These are phyloP conservation scores for Drosophila tripunctata DNA, from an alignment of 2,888 invertebrate species.

Conservation along the genomic window DNA sequence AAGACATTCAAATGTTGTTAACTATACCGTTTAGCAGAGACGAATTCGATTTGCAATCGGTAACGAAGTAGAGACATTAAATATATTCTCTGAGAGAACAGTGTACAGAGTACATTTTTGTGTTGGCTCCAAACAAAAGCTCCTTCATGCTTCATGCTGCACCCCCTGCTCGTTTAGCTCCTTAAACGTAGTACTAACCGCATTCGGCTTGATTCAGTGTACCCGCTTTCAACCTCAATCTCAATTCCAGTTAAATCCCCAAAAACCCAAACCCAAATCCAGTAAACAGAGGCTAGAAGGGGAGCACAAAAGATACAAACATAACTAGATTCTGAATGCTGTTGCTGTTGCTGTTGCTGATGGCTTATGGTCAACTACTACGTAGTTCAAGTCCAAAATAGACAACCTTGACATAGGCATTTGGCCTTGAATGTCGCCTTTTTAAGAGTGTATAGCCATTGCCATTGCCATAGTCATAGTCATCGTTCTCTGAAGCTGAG, in stretches of 20 bases:
- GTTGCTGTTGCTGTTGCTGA: neutral
- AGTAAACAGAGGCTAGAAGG: neutral
- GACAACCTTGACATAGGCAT: slow-evolving; percentile 10
- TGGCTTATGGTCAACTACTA: slow-evolving; percentile 2
- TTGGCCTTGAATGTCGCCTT: slow-evolving; percentile 3
- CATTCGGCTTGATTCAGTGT: neutral
- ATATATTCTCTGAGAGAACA: neutral
- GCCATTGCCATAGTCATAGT: neutral
- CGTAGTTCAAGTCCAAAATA: neutral
- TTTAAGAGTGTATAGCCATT: too few relatives aligned
- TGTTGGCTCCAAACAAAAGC: neutral
- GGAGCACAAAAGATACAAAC: slow-evolving; percentile 9
- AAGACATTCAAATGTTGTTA: too few relatives aligned
- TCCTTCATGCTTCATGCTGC: neutral
- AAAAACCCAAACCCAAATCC: neutral
- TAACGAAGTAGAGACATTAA: neutral
- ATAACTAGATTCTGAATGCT: slow-evolving; percentile 5
- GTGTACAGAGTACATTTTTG: neutral
- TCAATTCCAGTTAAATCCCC: neutral
- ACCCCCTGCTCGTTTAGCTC: neutral
- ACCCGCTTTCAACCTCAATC: neutral
- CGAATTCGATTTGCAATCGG: too few relatives aligned
- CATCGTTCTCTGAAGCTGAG: neutral
- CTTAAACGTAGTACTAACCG: slow-evolving; percentile 3
- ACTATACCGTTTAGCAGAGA: too few relatives aligned